Evolutionary conservation across 1,140 invertebrate genomes (phyloP).

Genomic region (Melanaphis sacchari): DNA sequence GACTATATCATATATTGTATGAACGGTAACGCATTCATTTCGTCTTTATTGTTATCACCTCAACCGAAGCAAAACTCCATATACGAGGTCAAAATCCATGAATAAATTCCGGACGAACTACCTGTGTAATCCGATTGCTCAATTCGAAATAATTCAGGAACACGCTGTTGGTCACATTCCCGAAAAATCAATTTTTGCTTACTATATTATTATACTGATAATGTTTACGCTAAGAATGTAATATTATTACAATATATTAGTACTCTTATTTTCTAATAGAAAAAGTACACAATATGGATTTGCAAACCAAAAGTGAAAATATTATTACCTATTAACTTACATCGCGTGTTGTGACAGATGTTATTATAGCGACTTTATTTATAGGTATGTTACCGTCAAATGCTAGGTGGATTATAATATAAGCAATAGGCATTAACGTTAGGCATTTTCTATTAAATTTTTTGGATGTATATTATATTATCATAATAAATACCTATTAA

Average conservation of each 20-base stretch:
- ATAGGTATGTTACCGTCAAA: too few relatives aligned
- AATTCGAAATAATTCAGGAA: not conserved
- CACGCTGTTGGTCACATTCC: not conserved
- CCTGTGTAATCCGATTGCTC: not conserved
- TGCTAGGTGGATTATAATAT: too few relatives aligned
- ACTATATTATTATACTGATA: not conserved
- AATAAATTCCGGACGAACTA: not conserved
- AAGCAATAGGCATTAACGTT: too few relatives aligned
- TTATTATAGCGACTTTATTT: too few relatives aligned
- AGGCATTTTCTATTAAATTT: too few relatives aligned
- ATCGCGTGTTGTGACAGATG: too few relatives aligned
- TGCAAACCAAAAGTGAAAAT: not conserved
- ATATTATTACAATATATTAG: too few relatives aligned
- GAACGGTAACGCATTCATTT: not conserved
- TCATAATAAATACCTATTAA: too few relatives aligned
- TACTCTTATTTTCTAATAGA: not conserved
- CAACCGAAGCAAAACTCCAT: too few relatives aligned
- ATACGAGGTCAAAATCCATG: not conserved
- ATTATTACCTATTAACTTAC: too few relatives aligned
- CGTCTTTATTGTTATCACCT: slow-evolving; percentile 6
- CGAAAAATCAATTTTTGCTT: not conserved
- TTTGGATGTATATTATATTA: too few relatives aligned
- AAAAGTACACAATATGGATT: not conserved
- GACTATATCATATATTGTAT: slow-evolving; percentile 7
- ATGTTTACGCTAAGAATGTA: not conserved